Conservation (phyloP, 1,140 invertebrate genomes). For the Dinothrombium tinctorium region DNA sequence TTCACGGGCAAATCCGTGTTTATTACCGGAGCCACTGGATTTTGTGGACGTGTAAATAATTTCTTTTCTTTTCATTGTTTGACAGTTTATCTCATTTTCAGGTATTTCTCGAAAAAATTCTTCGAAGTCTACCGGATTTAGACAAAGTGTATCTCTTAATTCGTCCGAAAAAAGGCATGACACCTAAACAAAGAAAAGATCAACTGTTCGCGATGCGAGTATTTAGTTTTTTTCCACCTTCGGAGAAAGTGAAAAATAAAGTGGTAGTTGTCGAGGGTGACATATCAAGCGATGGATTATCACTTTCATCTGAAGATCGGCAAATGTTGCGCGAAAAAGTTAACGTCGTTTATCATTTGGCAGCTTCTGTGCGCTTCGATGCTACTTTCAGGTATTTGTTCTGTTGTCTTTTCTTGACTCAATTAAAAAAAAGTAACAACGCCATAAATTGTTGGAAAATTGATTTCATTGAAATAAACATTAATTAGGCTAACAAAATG, state of each 20-base stretch:
- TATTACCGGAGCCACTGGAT: conserved; percentile 36
- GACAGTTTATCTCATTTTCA: conserved; percentile 11
- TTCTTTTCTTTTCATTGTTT: conserved; percentile 17
- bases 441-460: too few relatives aligned
- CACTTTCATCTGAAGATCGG: conserved; percentile 52
- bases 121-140: conserved; percentile 23
- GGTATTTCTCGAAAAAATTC: conserved; percentile 26
- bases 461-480: too few relatives aligned
- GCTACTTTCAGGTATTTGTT: conserved; percentile 85
- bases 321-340: conserved; percentile 41
- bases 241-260: conserved; percentile 30
- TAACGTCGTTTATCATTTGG: conserved; percentile 85
- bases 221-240: not conserved
- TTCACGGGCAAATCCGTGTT: conserved; percentile 41
- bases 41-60: conserved; percentile 45
- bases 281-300: conserved; percentile 61
- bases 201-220: conserved; percentile 13
- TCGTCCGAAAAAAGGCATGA: conserved; percentile 21
- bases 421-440: too few relatives aligned
- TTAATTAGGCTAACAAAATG: too few relatives aligned
- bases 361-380: conserved; percentile 94
- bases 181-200: conserved; percentile 18
- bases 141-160: conserved; percentile 23
- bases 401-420: too few relatives aligned
- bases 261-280: conserved; percentile 67